phyloP scores from a whole-genome alignment of 2,888 invertebrate species.

The Mesoligia furuncula region DNA sequence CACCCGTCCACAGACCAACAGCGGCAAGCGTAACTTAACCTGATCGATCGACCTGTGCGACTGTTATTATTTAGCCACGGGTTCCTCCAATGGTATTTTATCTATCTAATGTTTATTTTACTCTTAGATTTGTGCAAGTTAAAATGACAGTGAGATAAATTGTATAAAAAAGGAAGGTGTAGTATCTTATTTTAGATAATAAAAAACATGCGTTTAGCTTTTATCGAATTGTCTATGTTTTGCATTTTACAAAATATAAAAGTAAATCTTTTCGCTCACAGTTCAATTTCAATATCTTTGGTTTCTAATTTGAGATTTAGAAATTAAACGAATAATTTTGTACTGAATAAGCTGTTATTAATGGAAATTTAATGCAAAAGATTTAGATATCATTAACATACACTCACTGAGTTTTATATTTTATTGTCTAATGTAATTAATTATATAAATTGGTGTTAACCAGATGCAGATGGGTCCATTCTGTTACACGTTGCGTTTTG shows the following conservation, averaged over 20 bases:
- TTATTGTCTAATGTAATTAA: conserved; percentile 57
- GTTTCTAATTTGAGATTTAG: conserved; percentile 10
- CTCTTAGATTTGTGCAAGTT: not conserved
- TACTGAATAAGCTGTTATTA: conserved; percentile 32
- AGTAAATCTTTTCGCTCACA: not conserved
- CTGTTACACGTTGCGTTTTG: conserved; percentile 38
- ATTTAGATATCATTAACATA: conserved; percentile 43
- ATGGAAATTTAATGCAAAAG: conserved; percentile 56
- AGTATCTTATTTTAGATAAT: not conserved
- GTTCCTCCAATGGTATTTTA: too few relatives aligned
- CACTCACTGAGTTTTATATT: conserved; percentile 36
- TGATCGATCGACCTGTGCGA: too few relatives aligned
- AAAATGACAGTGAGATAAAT: not conserved
- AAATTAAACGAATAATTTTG: conserved; percentile 30
- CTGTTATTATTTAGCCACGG: too few relatives aligned
- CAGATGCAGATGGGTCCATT: conserved; percentile 39
- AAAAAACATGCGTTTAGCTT: not conserved
- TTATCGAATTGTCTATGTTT: not conserved
- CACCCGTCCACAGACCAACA: too few relatives aligned
- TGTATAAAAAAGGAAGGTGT: not conserved
- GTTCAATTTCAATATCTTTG: not conserved
- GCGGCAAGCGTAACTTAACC: too few relatives aligned
- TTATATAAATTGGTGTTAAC: conserved; percentile 64
- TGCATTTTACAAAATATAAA: not conserved
- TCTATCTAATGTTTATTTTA: too few relatives aligned